phyloP scores from a whole-genome alignment of 2,797 vertebrate species.

The Gouania willdenowi region DNA sequence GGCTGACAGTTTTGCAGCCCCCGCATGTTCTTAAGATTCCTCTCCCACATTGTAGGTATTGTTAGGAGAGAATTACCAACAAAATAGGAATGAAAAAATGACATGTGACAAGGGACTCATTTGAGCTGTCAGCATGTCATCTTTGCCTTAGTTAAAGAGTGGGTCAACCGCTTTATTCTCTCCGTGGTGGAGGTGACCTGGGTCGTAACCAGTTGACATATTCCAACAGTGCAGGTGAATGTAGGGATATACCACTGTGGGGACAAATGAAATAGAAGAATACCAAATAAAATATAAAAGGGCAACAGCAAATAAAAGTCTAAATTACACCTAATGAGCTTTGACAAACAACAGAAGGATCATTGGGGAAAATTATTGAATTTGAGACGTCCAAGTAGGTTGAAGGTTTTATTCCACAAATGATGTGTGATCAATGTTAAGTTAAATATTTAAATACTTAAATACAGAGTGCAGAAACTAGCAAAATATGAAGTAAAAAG shows the following conservation, averaged over 20 bases:
- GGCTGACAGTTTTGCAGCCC: constrained; percentile 54
- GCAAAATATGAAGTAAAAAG: constrained; percentile 27
- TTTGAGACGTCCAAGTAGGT: no score
- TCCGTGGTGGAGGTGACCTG: constrained; percentile 59
- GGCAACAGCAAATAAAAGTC: no score
- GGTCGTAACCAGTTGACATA: constrained; percentile 61
- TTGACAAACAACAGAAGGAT: no score
- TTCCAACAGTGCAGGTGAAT: constrained; percentile 65
- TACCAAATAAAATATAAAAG: neutral
- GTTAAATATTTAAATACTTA: neutral
- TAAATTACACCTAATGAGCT: no score
- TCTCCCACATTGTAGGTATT: constrained; percentile 52
- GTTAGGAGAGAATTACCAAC: constrained; percentile 60
- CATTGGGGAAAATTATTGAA: neutral
- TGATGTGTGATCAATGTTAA: constrained; percentile 19
- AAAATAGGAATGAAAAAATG: constrained; percentile 33
- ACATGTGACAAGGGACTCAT: constrained; percentile 69
- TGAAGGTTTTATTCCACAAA: no score
- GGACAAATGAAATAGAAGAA: constrained; percentile 4
- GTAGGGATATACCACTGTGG: constrained; percentile 25
- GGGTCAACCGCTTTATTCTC: constrained; percentile 39
- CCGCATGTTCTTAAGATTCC: constrained; percentile 37
- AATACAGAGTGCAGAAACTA: constrained; percentile 19
- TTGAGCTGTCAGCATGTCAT: constrained; percentile 74
- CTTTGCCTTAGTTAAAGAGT: constrained; percentile 60